phyloP scores from a whole-genome alignment of 2,113 vertebrate species.

The Aplodontia rufa region DNA sequence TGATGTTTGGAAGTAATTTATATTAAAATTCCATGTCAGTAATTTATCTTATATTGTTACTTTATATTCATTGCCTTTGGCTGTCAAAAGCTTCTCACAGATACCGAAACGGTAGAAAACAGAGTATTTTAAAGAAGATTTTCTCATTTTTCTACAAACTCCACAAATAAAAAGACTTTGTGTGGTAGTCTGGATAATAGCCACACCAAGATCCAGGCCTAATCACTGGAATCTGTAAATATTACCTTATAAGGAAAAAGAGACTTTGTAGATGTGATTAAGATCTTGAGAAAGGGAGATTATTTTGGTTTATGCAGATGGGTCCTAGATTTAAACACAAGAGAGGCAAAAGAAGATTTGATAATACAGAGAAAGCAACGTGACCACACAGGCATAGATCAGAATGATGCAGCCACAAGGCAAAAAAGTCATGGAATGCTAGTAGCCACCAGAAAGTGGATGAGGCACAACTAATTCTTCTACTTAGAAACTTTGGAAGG shows the following conservation, averaged over 20 bases:
- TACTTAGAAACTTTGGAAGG: neutral
- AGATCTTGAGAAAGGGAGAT: neutral
- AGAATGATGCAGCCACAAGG: neutral
- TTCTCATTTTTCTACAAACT: neutral
- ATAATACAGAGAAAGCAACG: neutral
- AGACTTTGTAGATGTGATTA: neutral
- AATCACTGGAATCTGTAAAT: neutral
- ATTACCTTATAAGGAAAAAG: neutral
- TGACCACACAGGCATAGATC: neutral
- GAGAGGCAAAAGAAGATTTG: neutral
- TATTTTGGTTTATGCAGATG: neutral
- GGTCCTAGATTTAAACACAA: neutral
- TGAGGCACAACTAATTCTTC: neutral
- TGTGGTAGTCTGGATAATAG: neutral
- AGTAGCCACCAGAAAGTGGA: neutral
- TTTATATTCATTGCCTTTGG: neutral
- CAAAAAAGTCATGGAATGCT: neutral
- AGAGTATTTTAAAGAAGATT: slow-evolving; percentile 4
- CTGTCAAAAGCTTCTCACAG: neutral
- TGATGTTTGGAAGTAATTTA: neutral
- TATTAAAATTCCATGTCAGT: slow-evolving; percentile 2
- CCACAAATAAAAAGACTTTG: neutral
- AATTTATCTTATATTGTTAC: neutral
- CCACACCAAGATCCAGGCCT: neutral
- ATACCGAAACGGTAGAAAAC: neutral